Evolutionary conservation across 2,113 vertebrate genomes (phyloP).

Genomic region (Aldabrachelys gigantea): DNA sequence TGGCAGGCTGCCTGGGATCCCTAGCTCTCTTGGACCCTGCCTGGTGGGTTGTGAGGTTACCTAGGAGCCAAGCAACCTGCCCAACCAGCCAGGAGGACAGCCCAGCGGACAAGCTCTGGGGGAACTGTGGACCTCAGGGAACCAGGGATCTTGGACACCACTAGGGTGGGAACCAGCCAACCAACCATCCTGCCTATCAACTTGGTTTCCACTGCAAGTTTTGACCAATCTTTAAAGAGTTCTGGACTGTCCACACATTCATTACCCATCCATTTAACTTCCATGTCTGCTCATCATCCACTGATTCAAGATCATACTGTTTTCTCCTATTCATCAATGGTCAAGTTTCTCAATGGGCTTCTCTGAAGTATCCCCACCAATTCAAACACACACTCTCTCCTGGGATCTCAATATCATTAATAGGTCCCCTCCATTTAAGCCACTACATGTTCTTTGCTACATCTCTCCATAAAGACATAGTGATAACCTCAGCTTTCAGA

Average conservation of each 20-base stretch:
- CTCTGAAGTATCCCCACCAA: not conserved
- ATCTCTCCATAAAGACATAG: not conserved
- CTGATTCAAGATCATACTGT: not conserved
- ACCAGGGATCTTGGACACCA: not conserved
- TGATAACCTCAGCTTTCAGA: not conserved
- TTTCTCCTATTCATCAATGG: not conserved
- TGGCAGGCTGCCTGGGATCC: not conserved
- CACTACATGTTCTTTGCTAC: not conserved
- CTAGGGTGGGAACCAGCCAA: not conserved
- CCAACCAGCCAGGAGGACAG: not conserved
- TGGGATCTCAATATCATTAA: too few relatives aligned
- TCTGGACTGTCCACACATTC: not conserved
- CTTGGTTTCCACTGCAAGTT: not conserved
- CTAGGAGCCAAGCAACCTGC: not conserved
- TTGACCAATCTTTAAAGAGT: not conserved
- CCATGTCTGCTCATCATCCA: not conserved
- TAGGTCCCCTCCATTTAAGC: not conserved
- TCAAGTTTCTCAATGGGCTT: not conserved
- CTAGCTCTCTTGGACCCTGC: not conserved
- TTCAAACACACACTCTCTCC: too few relatives aligned
- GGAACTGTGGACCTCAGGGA: not conserved
- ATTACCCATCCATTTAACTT: not conserved
- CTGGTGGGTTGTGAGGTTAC: not conserved
- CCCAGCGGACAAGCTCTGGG: too few relatives aligned
- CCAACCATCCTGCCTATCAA: too few relatives aligned